Percentiles rank a stretch among this genome's conserved stretches.
Evolutionary conservation across 2,113 vertebrate species (phyloP).

Genomic region (Periophthalmodon schlosseri): DNA sequence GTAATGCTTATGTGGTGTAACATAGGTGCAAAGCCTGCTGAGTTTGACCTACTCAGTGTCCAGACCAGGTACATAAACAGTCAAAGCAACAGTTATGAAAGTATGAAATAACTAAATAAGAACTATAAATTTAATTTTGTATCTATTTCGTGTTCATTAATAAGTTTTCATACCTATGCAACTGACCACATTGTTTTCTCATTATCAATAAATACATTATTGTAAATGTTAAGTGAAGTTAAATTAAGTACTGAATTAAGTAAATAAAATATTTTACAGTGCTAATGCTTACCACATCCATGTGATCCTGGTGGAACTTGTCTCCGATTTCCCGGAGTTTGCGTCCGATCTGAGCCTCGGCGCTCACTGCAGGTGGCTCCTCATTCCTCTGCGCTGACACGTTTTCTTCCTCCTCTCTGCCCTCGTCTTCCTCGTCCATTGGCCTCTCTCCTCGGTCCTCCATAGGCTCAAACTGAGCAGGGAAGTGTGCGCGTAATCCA

Average conservation of each 20-base stretch:
- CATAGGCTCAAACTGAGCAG: conserved; percentile 67
- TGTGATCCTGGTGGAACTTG: conserved; percentile 74
- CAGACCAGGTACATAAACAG: neutral
- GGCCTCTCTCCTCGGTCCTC: conserved; percentile 64
- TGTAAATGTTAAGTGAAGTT: neutral
- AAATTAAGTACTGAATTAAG: no score
- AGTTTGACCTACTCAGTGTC: neutral
- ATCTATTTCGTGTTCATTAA: neutral
- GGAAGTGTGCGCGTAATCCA: conserved; percentile 64
- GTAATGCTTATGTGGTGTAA: neutral
- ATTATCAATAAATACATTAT: neutral
- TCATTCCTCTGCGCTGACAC: conserved; percentile 49
- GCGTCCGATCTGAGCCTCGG: conserved; percentile 69
- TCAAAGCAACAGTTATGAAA: neutral
- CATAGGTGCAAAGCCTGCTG: neutral
- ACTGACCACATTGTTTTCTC: neutral
- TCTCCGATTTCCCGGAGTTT: conserved; percentile 77
- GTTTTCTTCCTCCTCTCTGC: conserved; percentile 49
- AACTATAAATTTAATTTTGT: neutral
- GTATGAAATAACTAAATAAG: neutral
- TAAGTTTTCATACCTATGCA: neutral
- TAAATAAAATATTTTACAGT: neutral
- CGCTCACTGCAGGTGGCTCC: conserved; percentile 61
- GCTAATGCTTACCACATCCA: conserved; percentile 66
- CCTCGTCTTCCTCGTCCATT: conserved; percentile 51